Evolutionary conservation across 92 coral and sea anemone genomes (phyloP).

Genomic region (Epizoanthus rinbou): DNA sequence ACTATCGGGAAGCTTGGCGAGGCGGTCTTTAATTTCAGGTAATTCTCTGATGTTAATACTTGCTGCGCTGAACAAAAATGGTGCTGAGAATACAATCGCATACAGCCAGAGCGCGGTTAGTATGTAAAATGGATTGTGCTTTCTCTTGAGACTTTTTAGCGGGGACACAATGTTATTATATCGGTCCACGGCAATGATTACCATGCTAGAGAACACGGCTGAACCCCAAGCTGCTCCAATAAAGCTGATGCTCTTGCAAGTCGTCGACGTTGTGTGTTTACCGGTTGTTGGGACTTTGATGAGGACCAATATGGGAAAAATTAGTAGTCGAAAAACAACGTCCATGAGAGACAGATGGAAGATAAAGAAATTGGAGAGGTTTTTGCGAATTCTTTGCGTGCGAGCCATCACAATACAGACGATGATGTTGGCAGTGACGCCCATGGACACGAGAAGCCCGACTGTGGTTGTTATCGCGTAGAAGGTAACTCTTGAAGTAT

Average conservation of each 20-base stretch:
- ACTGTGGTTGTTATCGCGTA: background rate
- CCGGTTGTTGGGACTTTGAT: background rate
- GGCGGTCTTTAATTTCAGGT: conserved; percentile 47
- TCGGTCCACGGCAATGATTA: conserved; percentile 52
- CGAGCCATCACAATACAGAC: conserved; percentile 20
- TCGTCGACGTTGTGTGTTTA: background rate
- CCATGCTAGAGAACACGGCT: conserved; percentile 54
- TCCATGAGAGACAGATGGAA: conserved; percentile 10
- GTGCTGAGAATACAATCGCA: conserved; percentile 37
- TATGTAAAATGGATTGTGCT: conserved; percentile 24
- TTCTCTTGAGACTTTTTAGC: conserved; percentile 41
- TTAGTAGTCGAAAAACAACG: background rate
- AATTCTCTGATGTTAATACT: conserved; percentile 38
- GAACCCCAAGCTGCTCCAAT: conserved; percentile 41
- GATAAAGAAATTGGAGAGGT: conserved; percentile 20
- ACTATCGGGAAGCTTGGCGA: background rate
- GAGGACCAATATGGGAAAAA: conserved; percentile 4
- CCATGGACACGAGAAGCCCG: background rate
- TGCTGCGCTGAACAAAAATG: conserved; percentile 39
- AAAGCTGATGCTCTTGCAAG: conserved; percentile 45
- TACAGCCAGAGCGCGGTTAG: conserved; percentile 60
- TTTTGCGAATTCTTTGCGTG: conserved; percentile 6
- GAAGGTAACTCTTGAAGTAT: background rate
- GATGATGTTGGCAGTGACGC: background rate
- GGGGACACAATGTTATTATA: conserved; percentile 61